Evolutionary conservation across 1,140 invertebrate genomes (phyloP).

Genomic region (Phortica variegata): DNA sequence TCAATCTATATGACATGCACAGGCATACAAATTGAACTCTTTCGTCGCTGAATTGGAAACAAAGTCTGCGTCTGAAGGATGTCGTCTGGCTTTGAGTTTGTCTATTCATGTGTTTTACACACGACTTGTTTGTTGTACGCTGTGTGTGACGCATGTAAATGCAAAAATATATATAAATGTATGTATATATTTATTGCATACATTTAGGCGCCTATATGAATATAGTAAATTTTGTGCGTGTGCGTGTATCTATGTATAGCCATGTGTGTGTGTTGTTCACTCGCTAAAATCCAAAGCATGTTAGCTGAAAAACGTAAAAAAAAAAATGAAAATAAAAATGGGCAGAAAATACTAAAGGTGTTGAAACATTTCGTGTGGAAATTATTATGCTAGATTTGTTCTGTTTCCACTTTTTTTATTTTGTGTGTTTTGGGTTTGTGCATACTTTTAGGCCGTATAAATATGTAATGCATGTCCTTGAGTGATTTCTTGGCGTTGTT

Average conservation of each 20-base stretch:
- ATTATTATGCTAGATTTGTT: too few relatives aligned
- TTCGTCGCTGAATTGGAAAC: too few relatives aligned
- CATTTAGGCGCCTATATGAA: neutral
- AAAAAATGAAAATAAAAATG: conserved; percentile 7
- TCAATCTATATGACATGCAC: too few relatives aligned
- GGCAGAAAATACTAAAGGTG: conserved; percentile 34
- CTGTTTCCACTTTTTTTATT: too few relatives aligned
- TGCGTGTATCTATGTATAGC: neutral
- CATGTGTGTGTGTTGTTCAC: neutral
- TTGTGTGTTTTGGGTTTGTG: too few relatives aligned
- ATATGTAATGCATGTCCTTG: too few relatives aligned
- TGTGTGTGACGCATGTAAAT: conserved; percentile 11
- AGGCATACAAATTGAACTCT: too few relatives aligned
- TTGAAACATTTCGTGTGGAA: conserved; percentile 40
- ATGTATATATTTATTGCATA: conserved; percentile 37
- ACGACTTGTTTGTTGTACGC: conserved; percentile 16
- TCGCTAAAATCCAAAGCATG: conserved; percentile 27
- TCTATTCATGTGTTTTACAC: neutral
- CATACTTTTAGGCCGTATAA: too few relatives aligned
- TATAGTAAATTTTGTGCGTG: conserved; percentile 23
- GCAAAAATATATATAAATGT: conserved; percentile 49
- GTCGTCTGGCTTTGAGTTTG: too few relatives aligned
- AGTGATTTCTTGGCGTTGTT: too few relatives aligned
- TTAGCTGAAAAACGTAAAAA: conserved; percentile 30
- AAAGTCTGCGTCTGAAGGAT: too few relatives aligned